These are phyloP conservation scores for Orchesella cincta DNA, from an alignment of 1,140 invertebrate species.

Conservation along the genomic window DNA sequence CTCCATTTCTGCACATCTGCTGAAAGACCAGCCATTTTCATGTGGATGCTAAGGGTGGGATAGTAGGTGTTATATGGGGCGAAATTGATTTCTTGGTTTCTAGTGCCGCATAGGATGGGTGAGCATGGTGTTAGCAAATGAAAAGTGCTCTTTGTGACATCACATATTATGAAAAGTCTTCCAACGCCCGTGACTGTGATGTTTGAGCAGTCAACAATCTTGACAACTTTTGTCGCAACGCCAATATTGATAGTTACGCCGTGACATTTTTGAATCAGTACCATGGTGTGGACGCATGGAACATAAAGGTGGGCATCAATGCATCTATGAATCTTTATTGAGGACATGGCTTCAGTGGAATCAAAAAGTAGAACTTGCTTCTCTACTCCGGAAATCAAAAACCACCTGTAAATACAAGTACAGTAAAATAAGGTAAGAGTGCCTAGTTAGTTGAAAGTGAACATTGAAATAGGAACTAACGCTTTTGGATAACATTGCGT, in stretches of 20 bases:
- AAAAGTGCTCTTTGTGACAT: background rate
- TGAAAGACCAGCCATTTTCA: background rate
- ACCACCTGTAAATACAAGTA: slow-evolving; percentile 27
- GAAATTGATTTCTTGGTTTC: background rate
- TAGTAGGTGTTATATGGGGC: slow-evolving; percentile 20
- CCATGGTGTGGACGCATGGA: background rate
- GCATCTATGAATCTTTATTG: slow-evolving; percentile 8
- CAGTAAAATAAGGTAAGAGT: background rate
- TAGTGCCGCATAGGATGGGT: slow-evolving; percentile 16
- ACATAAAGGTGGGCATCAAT: background rate
- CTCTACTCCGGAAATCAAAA: slow-evolving; percentile 11
- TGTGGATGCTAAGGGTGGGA: background rate
- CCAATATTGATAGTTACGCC: background rate
- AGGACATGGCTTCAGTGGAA: background rate
- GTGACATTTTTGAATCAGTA: slow-evolving; percentile 23
- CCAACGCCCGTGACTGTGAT: background rate
- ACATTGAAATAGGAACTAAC: background rate
- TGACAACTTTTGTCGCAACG: slow-evolving; percentile 6
- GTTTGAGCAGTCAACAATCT: slow-evolving; percentile 8
- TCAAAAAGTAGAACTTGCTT: slow-evolving; percentile 1
- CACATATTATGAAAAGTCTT: background rate
- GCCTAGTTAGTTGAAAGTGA: background rate
- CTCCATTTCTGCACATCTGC: background rate
- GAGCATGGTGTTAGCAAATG: background rate
- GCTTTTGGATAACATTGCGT: slow-evolving; percentile 2